Percentiles rank a stretch among this genome's conserved stretches.
Evolutionary conservation across 2,113 vertebrate genomes (phyloP).

Genomic region (Myiozetetes cayanensis): DNA sequence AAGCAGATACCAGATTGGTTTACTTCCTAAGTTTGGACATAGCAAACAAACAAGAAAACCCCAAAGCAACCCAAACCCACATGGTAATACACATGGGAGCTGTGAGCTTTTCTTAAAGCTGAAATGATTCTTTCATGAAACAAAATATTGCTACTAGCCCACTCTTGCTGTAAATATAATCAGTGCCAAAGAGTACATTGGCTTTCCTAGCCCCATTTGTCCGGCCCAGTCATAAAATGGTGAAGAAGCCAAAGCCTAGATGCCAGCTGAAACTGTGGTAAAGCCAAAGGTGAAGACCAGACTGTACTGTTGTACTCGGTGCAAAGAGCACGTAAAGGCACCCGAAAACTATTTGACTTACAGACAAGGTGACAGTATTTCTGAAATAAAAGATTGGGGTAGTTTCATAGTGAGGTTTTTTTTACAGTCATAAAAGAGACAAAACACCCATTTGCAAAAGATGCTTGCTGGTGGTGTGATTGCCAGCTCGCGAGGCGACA

Average conservation of each 20-base stretch:
- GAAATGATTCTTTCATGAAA: constrained; percentile 30
- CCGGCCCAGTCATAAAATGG: neutral
- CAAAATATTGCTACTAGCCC: neutral
- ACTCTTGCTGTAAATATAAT: neutral
- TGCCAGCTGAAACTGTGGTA: neutral
- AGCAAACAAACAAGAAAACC: neutral
- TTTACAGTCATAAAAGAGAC: constrained; percentile 18
- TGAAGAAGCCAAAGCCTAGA: neutral
- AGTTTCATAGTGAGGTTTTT: neutral
- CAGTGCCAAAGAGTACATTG: constrained; percentile 6
- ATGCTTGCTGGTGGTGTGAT: neutral
- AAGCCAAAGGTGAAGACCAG: neutral
- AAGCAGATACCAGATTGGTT: constrained; percentile 6
- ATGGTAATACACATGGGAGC: neutral
- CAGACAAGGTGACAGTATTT: constrained; percentile 7
- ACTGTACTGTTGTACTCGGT: neutral
- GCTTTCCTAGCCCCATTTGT: neutral
- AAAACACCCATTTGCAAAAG: constrained; percentile 15
- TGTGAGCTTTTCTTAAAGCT: constrained; percentile 8
- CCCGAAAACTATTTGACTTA: neutral
- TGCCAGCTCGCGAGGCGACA: neutral
- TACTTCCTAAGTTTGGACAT: neutral
- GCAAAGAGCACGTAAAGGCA: neutral
- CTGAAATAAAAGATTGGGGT: constrained; percentile 30
- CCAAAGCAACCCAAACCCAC: neutral